Evolutionary conservation across 2,113 vertebrate genomes (phyloP), one percentile per base, ranked within the genome.

Genomic region (Pimephales promelas): DNA sequence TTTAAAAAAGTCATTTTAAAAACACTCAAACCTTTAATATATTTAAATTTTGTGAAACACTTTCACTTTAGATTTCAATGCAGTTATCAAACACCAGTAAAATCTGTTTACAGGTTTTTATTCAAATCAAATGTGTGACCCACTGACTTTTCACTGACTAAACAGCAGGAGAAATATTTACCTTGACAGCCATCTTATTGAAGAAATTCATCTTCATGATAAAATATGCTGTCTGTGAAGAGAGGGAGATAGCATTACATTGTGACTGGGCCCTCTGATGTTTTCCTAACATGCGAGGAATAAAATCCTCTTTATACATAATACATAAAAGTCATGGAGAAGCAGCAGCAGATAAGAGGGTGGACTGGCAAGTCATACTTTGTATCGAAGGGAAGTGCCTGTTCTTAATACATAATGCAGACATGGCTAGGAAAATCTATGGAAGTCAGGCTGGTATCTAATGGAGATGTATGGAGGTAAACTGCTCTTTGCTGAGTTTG

Each of bases 401-500:
- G 87, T 93, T 95, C 94, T 96, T 98, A 97, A 99, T 97, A 96
- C 94, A 95, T 96, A 96, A 98, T 96, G 94, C 95, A 97, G 94
- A 92, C 95, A 94, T 96, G 95, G 96, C 96, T 95, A 95, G 95
- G 95, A 97, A 99, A 98, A 98, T 98, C 97, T 96, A 98, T 98
- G 96, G 94, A 95, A 97, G 96, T 98, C 97, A 98, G 96, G 95
- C 94, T 93, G 95, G 88, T 92, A 95, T 93, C 95, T 99, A 99
- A 98, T 99, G 96, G 97, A 99, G 97, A 99, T 97, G 95, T 98
- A 99, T 98, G 96, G 97, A 95, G 95, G 95, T 96, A 97, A 97
- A 97, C 95, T 93, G 95, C 95, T 98, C 96, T 97, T 95, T 94
- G 95, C 96, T 96, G 96, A 96, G 97, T 98, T 96, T 98, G 95